These are phyloP conservation scores for Eufriesea mexicana DNA, from an alignment of 1,140 invertebrate species.

Conservation along the genomic window DNA sequence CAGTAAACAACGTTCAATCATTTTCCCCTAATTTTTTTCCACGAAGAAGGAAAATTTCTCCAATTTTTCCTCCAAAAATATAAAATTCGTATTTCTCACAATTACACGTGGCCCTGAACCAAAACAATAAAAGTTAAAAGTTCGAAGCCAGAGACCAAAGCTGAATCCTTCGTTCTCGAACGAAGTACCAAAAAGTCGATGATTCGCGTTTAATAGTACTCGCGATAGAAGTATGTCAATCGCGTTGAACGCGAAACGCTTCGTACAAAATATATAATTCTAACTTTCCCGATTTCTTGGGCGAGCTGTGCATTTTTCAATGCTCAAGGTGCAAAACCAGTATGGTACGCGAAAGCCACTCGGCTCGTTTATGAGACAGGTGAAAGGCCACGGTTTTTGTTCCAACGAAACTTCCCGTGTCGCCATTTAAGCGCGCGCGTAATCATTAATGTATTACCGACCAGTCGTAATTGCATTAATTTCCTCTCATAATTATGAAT, in stretches of 20 bases:
- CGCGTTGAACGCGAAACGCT: background rate
- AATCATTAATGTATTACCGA: slow-evolving; percentile 23
- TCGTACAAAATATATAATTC: slow-evolving; percentile 10
- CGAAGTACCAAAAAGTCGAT: no score
- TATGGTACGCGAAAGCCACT: slow-evolving; percentile 48
- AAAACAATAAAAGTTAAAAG: no score
- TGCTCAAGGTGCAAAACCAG: slow-evolving; percentile 49
- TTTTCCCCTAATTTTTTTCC: no score
- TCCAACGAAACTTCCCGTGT: slow-evolving; percentile 38
- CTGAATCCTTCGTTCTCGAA: no score
- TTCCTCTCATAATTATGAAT: slow-evolving; percentile 43
- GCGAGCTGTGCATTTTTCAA: slow-evolving; percentile 31
- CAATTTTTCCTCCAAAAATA: no score
- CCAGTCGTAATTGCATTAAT: slow-evolving; percentile 47
- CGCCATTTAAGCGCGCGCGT: slow-evolving; percentile 40
- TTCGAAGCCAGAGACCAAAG: no score
- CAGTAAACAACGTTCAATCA: no score
- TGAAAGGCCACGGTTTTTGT: slow-evolving; percentile 51
- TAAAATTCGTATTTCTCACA: no score
- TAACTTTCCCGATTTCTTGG: slow-evolving; percentile 39
- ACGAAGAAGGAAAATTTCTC: no score
- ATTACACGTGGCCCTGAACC: no score
- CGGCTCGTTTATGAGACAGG: slow-evolving; percentile 45
- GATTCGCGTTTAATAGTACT: background rate
- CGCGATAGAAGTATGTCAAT: background rate